phyloP scores from a whole-genome alignment of 2,797 vertebrate species.

The Ctenopoma multispine region DNA sequence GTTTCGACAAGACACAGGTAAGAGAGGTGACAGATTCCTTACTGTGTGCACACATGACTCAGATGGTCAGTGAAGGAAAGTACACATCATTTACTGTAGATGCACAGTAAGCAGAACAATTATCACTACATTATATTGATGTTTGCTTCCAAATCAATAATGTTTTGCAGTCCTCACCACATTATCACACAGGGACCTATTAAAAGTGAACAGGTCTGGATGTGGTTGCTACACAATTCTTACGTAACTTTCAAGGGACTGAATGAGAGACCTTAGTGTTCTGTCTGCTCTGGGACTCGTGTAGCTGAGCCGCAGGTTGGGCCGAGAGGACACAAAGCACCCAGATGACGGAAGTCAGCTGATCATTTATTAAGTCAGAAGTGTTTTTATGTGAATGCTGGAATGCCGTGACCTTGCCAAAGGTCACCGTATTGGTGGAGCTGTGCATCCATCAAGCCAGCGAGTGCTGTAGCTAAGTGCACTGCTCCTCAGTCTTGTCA shows the following conservation, averaged over 20 bases:
- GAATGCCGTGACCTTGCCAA: constrained; percentile 70
- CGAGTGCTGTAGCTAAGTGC: constrained; percentile 18
- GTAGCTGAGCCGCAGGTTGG: constrained; percentile 62
- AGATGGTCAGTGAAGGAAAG: background rate
- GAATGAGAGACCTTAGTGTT: constrained; percentile 22
- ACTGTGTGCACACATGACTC: background rate
- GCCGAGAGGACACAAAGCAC: constrained; percentile 28
- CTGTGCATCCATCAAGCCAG: constrained; percentile 52
- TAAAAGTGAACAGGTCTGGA: constrained; percentile 14
- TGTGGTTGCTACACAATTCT: constrained; percentile 28
- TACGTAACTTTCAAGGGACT: constrained; percentile 43
- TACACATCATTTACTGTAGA: background rate
- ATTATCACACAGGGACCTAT: constrained; percentile 8
- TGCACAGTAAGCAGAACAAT: background rate
- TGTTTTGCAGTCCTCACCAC: constrained; percentile 1
- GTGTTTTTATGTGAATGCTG: constrained; percentile 34
- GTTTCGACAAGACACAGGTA: constrained; percentile 97
- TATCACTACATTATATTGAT: background rate
- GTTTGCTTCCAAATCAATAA: background rate
- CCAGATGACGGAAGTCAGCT: constrained; percentile 12
- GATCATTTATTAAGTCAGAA: constrained; percentile 41
- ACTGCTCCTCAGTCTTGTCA: constrained; percentile 12
- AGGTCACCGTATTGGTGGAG: constrained; percentile 66
- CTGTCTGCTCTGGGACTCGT: constrained; percentile 12
- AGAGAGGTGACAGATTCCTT: constrained; percentile 56